These are phyloP conservation scores for Sphaerophoria taeniata DNA, from an alignment of 2,888 invertebrate genomes.

Conservation along the genomic window DNA sequence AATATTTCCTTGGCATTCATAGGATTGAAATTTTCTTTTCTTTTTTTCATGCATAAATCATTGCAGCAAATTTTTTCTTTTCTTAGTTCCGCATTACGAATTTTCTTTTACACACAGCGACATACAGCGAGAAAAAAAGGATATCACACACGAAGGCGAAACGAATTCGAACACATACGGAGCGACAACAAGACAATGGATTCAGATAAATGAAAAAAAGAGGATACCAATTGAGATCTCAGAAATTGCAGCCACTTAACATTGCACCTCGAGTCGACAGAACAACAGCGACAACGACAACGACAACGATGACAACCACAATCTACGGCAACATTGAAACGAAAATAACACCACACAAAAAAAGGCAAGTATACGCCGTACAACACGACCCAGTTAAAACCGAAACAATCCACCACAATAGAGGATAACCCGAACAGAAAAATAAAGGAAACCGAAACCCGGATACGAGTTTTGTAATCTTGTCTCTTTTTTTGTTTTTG, in stretches of 20 bases:
- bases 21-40: too few relatives aligned
- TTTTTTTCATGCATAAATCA: constrained; percentile 48
- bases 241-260: constrained; percentile 71
- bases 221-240: constrained; percentile 50
- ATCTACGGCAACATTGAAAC: constrained; percentile 31
- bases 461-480: constrained; percentile 42
- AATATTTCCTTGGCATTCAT: constrained; percentile 58
- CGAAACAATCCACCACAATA: constrained; percentile 48
- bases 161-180: constrained; percentile 7
- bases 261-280: constrained; percentile 66
- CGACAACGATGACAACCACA: constrained; percentile 24
- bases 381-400: constrained; percentile 67
- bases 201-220: constrained; percentile 43
- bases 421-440: constrained; percentile 25
- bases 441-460: constrained; percentile 23
- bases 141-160: constrained; percentile 46
- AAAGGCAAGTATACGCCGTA: constrained; percentile 42
- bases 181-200: constrained; percentile 46
- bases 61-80: constrained; percentile 35
- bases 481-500: not conserved
- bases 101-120: not conserved
- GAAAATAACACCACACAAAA: constrained; percentile 36
- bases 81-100: constrained; percentile 54
- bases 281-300: constrained; percentile 25
- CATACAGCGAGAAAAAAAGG: constrained; percentile 20